Evolutionary conservation across 2,797 vertebrate species (phyloP), one percentile per base, ranked within the genome.

Genomic region (Tenualosa ilisha): DNA sequence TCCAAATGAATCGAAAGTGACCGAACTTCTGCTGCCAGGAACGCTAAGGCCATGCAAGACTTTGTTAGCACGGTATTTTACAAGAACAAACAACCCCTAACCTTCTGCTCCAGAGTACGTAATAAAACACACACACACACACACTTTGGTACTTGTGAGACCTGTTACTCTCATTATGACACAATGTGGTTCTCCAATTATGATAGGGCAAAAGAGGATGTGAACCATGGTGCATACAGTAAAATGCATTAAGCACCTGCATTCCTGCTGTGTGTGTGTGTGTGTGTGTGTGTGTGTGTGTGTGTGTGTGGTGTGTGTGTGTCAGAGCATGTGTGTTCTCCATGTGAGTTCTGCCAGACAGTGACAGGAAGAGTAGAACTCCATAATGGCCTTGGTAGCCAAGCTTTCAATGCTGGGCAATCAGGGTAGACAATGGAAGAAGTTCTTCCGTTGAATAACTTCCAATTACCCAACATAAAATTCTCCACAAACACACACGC

Each of bases 211-310:
- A 24, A 72, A 31, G 82, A 83, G 54, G 72, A 81, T 83, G 56
- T 49, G 37, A n/a, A 40, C 46, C 0, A 0, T 9, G 24, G 75
- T 85, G 83, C 65, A 68, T 68, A 68, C 68, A 37, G 68, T 40
- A 3, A 83, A 50, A 72, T 87, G 72, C 37, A 83, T 82, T 85
- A 85, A 85, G 84, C 86, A 85, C 75, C 83, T 83, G 84, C 84
- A 83, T 85, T 86, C 84, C 56, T 82, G 83, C 79, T 53, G 7
- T 51, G 59, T 17, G 61, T 37, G 50, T 68, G 63, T 68, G 63
- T 3, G 46, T 43, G 81, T 46, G 46, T 56, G 56, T 72, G 49
- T 68, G 85, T 59, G 12, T 53, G 51, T 82, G 31, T 31, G 31
- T 31, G 31, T 31, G 81, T 46, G 46, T 56, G 56, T 72, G 49